These are phyloP conservation scores for Tubiluchus corallicola DNA, from an alignment of 2,888 invertebrate species.

Conservation along the genomic window DNA sequence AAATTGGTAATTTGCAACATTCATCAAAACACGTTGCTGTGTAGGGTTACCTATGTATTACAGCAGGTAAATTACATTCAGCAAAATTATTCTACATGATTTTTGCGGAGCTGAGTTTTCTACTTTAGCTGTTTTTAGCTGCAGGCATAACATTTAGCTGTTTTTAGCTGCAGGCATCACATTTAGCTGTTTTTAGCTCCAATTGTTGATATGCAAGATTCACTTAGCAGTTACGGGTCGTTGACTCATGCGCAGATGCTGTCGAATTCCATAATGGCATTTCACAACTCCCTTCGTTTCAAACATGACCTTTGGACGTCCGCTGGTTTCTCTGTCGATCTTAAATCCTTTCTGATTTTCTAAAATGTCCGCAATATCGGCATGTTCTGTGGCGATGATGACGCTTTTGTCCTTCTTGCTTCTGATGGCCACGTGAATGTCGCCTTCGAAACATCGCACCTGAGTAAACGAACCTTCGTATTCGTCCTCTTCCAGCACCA, in stretches of 20 bases:
- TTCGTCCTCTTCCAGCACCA: constrained; percentile 26
- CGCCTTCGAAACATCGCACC: constrained; percentile 24
- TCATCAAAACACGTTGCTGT: too few relatives aligned
- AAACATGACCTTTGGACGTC: constrained; percentile 14
- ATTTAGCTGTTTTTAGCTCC: too few relatives aligned
- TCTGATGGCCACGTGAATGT: constrained; percentile 24
- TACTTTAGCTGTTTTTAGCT: too few relatives aligned
- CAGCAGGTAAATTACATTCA: too few relatives aligned
- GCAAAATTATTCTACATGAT: too few relatives aligned
- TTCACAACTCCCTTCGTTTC: constrained; percentile 26
- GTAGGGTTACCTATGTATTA: too few relatives aligned
- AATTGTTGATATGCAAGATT: too few relatives aligned
- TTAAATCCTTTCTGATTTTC: constrained; percentile 14
- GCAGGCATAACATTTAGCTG: too few relatives aligned
- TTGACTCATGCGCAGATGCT: constrained; percentile 27
- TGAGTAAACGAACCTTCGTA: constrained; percentile 25
- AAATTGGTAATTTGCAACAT: too few relatives aligned
- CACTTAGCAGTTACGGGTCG: too few relatives aligned
- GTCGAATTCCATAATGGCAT: constrained; percentile 29
- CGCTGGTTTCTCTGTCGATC: constrained; percentile 10
- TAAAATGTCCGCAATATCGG: constrained; percentile 24
- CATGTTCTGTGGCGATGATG: constrained; percentile 26
- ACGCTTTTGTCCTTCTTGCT: constrained; percentile 28
- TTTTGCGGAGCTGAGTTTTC: too few relatives aligned
- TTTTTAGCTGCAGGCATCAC: too few relatives aligned